Percentiles rank a stretch among this genome's conserved stretches.
These are phyloP conservation scores for Chloroceryle amazona DNA, from an alignment of 2,797 vertebrate genomes.

Conservation along the genomic window DNA sequence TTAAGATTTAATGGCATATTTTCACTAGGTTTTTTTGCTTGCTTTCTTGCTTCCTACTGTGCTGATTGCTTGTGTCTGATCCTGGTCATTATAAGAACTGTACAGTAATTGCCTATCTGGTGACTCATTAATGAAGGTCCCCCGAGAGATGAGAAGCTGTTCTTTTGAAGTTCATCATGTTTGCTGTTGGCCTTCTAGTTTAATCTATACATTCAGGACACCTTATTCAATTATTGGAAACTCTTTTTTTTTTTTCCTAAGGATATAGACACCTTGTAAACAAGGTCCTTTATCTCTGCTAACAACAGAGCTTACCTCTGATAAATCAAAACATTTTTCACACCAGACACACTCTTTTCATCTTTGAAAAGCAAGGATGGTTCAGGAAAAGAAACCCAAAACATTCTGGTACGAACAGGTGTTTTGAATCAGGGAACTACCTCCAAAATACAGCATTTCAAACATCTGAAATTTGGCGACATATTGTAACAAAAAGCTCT, in stretches of 20 bases:
- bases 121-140: constrained; percentile 83
- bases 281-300: constrained; percentile 50
- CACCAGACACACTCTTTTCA: constrained; percentile 37
- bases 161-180: constrained; percentile 82
- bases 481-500: neutral
- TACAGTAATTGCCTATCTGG: constrained; percentile 85
- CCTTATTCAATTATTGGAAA: constrained; percentile 78
- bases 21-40: constrained; percentile 80
- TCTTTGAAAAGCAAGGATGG: neutral
- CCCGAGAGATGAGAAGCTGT: constrained; percentile 76
- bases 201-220: constrained; percentile 80
- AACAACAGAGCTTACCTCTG: constrained; percentile 32
- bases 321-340: constrained; percentile 54
- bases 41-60: constrained; percentile 82
- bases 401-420: constrained; percentile 21
- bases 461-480: constrained; percentile 2
- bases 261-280: constrained; percentile 67
- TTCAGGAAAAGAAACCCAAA: constrained; percentile 19
- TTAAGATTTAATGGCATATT: constrained; percentile 86
- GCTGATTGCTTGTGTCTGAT: constrained; percentile 80
- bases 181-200: constrained; percentile 80
- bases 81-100: constrained; percentile 82
- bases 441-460: neutral
- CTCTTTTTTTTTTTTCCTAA: constrained; percentile 64
- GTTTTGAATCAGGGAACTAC: constrained; percentile 16